A percentile compares a stretch with the other conserved stretches of the same genome.
Conservation (phyloP, 1,140 invertebrate species). For the Atta colombica region DNA sequence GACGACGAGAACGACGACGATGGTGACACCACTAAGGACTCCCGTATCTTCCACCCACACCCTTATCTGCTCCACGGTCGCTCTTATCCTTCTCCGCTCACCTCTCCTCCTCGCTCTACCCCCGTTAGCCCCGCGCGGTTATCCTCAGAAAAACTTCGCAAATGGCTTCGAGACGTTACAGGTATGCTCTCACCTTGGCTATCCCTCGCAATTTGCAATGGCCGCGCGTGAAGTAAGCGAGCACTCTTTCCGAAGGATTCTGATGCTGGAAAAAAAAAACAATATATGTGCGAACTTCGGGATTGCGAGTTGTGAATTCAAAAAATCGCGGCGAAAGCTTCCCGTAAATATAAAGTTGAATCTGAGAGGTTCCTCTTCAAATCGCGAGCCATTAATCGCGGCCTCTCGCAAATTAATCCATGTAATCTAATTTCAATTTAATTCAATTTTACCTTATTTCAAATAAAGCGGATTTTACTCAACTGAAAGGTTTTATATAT, state of each 20-base stretch:
- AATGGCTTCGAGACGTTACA: constrained; percentile 51
- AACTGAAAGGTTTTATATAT: constrained; percentile 26
- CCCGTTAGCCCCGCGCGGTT: not conserved
- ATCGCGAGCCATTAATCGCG: constrained; percentile 4
- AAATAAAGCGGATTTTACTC: constrained; percentile 14
- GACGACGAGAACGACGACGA: constrained; percentile 38
- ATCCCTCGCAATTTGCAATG: constrained; percentile 54
- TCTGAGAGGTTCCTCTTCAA: not conserved
- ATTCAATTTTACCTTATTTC: constrained; percentile 31
- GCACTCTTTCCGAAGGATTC: constrained; percentile 14
- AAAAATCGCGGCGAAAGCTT: constrained; percentile 1
- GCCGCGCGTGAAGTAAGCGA: constrained; percentile 5
- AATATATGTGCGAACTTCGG: not conserved
- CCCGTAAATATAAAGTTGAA: not conserved
- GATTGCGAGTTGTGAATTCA: constrained; percentile 9
- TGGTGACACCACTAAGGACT: constrained; percentile 65
- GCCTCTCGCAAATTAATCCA: constrained; percentile 33
- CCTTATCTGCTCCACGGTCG: constrained; percentile 26
- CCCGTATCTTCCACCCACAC: constrained; percentile 39
- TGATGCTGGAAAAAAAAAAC: not conserved
- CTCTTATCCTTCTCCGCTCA: constrained; percentile 23
- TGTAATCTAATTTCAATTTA: constrained; percentile 41
- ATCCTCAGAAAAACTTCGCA: constrained; percentile 52
- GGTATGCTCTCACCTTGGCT: constrained; percentile 43
- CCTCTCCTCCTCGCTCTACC: not conserved